A percentile compares a stretch with the other conserved stretches of the same genome.
Conservation (phyloP, 2,797 vertebrate species). For the Gallinago nigripennis region DNA sequence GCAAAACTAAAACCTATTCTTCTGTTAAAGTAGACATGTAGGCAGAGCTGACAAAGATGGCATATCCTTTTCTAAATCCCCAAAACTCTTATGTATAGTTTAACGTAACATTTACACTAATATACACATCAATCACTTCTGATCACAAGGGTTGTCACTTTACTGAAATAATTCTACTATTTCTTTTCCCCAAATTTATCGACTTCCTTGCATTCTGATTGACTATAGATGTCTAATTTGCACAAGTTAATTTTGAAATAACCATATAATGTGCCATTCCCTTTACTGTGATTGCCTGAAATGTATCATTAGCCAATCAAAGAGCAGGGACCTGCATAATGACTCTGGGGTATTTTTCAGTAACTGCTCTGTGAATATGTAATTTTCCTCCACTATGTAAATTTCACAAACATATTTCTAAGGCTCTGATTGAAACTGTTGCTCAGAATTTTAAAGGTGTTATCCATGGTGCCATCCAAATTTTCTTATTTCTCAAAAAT, state of each 20-base stretch:
- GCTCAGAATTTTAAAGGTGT: conserved; percentile 20
- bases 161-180: neutral
- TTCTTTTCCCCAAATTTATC: neutral
- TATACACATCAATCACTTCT: neutral
- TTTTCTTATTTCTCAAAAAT: neutral
- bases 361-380: conserved; percentile 18
- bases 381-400: conserved; percentile 26
- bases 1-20: neutral
- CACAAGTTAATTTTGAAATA: conserved; percentile 53
- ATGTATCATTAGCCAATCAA: conserved; percentile 63
- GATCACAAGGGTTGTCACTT: neutral
- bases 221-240: conserved; percentile 30
- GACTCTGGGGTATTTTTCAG: conserved; percentile 7
- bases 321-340: conserved; percentile 35
- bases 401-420: conserved; percentile 3
- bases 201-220: conserved; percentile 37
- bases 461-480: neutral
- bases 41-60: neutral
- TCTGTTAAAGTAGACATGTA: neutral
- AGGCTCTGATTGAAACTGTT: neutral
- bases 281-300: conserved; percentile 46
- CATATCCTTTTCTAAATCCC: neutral
- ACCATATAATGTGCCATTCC: conserved; percentile 12
- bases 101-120: neutral
- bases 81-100: neutral